Evolutionary conservation across 2,797 vertebrate species (phyloP), one percentile per base, ranked within the genome.

Genomic region (Rhinella marina): DNA sequence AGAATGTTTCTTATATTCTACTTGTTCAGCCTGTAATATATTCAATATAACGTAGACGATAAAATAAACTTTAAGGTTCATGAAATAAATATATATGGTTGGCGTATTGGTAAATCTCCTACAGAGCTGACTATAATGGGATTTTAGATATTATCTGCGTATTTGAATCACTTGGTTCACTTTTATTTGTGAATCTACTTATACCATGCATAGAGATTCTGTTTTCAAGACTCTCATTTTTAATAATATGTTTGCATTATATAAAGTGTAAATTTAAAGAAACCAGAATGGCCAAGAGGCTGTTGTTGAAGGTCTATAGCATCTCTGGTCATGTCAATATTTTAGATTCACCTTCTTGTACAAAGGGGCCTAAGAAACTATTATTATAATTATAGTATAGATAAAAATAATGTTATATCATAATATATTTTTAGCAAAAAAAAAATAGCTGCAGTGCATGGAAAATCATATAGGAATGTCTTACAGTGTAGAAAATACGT

Each of bases 51-150:
- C 3, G 12, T 70, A 27, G 70, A 61, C 50, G 23, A 70, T 70
- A 57, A 73, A 25, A 16, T 61, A 75, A 14, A 29, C n/a, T 70
- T 72, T 52, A 54, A n/a, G n/a, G 48, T 29, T 48, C 41, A 68
- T 79, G 17, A 21, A 72, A 81, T 79, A 80, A 61, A 10, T 50
- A 66, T 86, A 59, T 17, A 21, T 7, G 16, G 10, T n/a, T 86
- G 27, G 62, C 81, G 73, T 59, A 59, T 78, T 66, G 29, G 70
- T 78, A 21, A 56, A 14, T 21, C 77, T 84, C 54, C 19, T 25
- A 77, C 56, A 66, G 66, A 59, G 66, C 21, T 70, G 52, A 57
- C 2, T 57, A 68, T 77, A 54, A 41, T 61, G 32, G 56, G 10
- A 61, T 79, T 62, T 3, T 68, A 21, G 19, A 3, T 54, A 66